phyloP scores from a whole-genome alignment of 2,797 vertebrate species.

The Morelia viridis region DNA sequence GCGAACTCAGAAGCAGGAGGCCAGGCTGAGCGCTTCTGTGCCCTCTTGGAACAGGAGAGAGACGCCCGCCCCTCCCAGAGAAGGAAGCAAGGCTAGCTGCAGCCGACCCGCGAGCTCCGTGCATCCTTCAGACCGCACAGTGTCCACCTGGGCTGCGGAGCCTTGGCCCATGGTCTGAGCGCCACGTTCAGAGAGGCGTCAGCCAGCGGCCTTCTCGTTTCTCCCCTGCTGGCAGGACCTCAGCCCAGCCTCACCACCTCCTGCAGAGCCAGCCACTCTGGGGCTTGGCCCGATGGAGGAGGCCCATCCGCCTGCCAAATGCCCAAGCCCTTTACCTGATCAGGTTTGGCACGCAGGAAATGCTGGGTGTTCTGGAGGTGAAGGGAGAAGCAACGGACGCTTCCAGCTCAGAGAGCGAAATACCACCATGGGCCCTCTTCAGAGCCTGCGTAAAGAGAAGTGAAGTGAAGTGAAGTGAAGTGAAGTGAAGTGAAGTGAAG shows the following conservation, averaged over 20 bases:
- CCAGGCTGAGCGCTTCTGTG: background rate
- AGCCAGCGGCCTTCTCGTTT: background rate
- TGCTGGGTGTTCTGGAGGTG: slow-evolving; percentile 94
- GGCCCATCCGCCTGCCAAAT: accelerated
- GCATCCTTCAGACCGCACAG: too few species aligned
- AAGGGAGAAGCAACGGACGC: slow-evolving; percentile 97
- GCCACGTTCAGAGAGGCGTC: background rate
- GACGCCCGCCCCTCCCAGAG: background rate
- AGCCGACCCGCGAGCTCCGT: background rate
- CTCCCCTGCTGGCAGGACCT: background rate
- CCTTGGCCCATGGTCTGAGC: too few species aligned
- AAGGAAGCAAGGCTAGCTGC: background rate
- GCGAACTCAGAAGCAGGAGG: background rate
- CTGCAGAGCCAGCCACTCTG: background rate
- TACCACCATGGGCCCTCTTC: slow-evolving; percentile 93
- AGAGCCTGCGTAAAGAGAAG: slow-evolving; percentile 84
- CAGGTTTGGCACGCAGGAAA: slow-evolving; percentile 94
- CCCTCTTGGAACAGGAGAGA: background rate
- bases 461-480: background rate
- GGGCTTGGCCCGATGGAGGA: background rate
- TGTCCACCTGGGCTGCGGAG: background rate
- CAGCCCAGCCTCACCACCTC: background rate
- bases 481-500: background rate
- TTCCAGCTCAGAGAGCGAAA: slow-evolving; percentile 96
- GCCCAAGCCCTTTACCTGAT: slow-evolving; percentile 81